Base-by-base conservation (phyloP, 2,113 vertebrate species). In the Scatophagus argus region DNA sequence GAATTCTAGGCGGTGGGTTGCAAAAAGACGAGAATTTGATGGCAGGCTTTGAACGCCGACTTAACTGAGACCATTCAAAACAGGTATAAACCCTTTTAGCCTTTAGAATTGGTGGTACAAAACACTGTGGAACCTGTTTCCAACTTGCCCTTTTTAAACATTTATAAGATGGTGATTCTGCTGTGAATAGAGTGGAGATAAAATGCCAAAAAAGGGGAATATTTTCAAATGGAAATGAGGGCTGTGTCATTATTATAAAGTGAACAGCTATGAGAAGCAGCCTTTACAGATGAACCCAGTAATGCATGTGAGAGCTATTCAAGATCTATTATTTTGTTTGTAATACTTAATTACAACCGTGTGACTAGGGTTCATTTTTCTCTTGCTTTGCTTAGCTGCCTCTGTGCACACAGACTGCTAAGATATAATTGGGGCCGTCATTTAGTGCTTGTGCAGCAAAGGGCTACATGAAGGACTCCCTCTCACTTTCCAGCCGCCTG, bases 381-480 rank as follows among this genome's bases (percentile, higher is more conserved):
- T 34, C 12, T 27, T 7, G 11, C 65, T 65, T 72, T 78, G 74
- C 79, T 47, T 49, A 79, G 68, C 43, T 61, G 60, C 67, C 58
- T 79, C 51, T n/a, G 25, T 47, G 25, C 82, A 85, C 59, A 31
- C 43, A 25, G 6, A 9, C 84, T 11, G 61, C 58, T 36, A 12
- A 25, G 62, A 58, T 64, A 39, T 85, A 81, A 83, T 66, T 59
- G 65, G 31, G 62, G 49, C 81, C 31, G 5, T 82, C 74, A 73
- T 85, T 68, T 81, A 32, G 64, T 54, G 54, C 66, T 7, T 6
- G 6, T 0, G 7, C 61, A 10, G 78, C 74, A 77, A 81, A 82
- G 74, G 81, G 78, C 81, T 78, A 56, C 67, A 84, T 67, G 68
- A 84, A 82, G 43, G 74, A 67, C 47, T 71, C 80, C 74, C 69